Evolutionary conservation across 2,888 invertebrate species (phyloP), one percentile per base, ranked within the genome.

Genomic region (Diarsia mendica): DNA sequence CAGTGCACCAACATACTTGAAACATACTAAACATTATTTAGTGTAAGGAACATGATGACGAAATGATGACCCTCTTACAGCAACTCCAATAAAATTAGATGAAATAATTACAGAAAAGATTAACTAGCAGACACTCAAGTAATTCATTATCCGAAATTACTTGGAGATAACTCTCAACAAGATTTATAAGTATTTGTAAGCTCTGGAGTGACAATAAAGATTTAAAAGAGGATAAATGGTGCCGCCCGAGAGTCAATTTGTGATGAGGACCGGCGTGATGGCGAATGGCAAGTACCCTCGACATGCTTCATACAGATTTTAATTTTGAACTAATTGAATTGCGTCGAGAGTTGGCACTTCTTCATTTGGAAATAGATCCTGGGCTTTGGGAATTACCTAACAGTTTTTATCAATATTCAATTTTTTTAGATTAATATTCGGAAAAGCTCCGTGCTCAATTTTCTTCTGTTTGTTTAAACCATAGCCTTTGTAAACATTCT

Each of bases 291-390:
- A 85, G 80, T 49, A 55, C 71, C 44, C 82, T 85, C 58, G 48
- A 72, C 39, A 64, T 70, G 39, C 65, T 82, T 79, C 53, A 77
- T 73, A 77, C 58, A 74, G 72, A 84, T 75, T 87, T 82, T 85
- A 86, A 85, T 87, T 28, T 86, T 82, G 65, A 69, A 75, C 76
- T 80, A 85, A 87, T 86, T 78, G 79, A 75, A 67, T 49, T 13
- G 28, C 63, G 65, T 64, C 20, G 39, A 68, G 60, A 68, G 58
- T 58, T 74, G 28, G 55, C 71, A 75, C 68, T 82, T 67, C 44
- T 66, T 48, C 15, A 78, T 75, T 71, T n/a, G 9, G 15, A 58
- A 20, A 53, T 60, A 60, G 49, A 69, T 61, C 11, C 13, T 20
- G 39, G 46, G 5, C 9, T 67, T 75, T 66, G 20, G 4, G 0